Evolutionary conservation across 2,797 vertebrate genomes (phyloP).

Genomic region (Malacoraja senta): DNA sequence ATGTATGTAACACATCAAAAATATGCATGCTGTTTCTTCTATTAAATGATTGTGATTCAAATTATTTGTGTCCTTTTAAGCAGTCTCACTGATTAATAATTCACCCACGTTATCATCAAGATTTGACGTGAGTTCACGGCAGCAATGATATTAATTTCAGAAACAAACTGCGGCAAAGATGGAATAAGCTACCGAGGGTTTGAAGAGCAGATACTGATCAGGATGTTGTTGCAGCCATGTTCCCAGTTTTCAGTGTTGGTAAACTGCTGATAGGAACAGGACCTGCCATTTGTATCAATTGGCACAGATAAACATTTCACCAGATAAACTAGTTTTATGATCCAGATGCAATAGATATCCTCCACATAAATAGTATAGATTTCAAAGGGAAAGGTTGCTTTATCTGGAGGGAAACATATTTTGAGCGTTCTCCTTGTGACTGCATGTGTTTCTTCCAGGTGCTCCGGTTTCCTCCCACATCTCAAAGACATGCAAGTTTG

Average conservation of each 20-base stretch:
- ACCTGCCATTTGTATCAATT: not conserved
- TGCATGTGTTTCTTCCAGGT: no score
- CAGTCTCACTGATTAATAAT: conserved; percentile 6
- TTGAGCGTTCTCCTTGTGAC: no score
- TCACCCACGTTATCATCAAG: not conserved
- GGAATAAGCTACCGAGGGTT: not conserved
- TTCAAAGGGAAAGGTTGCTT: not conserved
- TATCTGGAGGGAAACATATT: not conserved
- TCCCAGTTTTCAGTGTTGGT: no score
- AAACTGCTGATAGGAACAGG: not conserved
- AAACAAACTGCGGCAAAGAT: not conserved
- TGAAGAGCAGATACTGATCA: not conserved
- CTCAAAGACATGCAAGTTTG: no score
- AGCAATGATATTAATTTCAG: not conserved
- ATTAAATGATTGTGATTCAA: not conserved
- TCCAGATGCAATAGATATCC: not conserved
- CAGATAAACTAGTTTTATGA: not conserved
- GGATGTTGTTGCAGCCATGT: not conserved
- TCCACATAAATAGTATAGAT: not conserved
- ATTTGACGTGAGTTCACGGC: not conserved
- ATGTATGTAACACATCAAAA: not conserved
- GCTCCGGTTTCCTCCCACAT: no score
- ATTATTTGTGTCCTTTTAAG: not conserved
- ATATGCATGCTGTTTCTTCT: not conserved
- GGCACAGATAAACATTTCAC: not conserved